Percentiles rank a stretch among this genome's conserved stretches.
phyloP scores from a whole-genome alignment of 23 tunicate species.

The Phallusia fumigata region DNA sequence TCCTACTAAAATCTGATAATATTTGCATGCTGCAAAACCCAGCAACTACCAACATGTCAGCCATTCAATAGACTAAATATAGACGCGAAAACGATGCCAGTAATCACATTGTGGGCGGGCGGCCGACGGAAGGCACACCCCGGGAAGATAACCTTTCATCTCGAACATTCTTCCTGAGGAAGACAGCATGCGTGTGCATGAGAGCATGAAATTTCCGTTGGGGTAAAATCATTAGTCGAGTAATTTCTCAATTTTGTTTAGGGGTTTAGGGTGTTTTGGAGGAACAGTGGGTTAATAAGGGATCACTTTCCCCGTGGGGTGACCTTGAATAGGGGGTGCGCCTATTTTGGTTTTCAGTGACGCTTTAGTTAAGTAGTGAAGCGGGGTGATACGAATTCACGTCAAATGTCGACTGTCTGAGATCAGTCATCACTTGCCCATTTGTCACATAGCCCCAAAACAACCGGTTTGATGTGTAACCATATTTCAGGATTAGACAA shows the following conservation, averaged over 20 bases:
- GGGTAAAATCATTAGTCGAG: background rate
- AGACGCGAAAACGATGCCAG: background rate
- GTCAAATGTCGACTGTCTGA: background rate
- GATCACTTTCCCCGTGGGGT: background rate
- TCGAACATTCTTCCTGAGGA: background rate
- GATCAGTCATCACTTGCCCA: too few relatives aligned
- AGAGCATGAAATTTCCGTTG: background rate
- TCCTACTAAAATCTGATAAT: too few relatives aligned
- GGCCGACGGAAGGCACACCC: constrained; percentile 1
- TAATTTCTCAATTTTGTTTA: background rate
- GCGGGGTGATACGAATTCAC: background rate
- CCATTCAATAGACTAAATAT: background rate
- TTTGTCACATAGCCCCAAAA: too few relatives aligned
- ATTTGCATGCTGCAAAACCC: too few relatives aligned
- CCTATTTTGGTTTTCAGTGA: background rate
- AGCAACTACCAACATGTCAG: too few relatives aligned
- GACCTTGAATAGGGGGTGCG: background rate
- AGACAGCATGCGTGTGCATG: background rate
- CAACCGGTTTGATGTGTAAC: too few relatives aligned
- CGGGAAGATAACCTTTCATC: background rate
- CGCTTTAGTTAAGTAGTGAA: background rate
- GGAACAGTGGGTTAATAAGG: background rate
- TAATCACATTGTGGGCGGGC: background rate
- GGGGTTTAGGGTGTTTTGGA: background rate
- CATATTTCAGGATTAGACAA: too few relatives aligned